Percentiles rank a stretch among this genome's conserved stretches.
These are phyloP conservation scores for Pimephales promelas DNA, from an alignment of 2,113 vertebrate species.

Conservation along the genomic window DNA sequence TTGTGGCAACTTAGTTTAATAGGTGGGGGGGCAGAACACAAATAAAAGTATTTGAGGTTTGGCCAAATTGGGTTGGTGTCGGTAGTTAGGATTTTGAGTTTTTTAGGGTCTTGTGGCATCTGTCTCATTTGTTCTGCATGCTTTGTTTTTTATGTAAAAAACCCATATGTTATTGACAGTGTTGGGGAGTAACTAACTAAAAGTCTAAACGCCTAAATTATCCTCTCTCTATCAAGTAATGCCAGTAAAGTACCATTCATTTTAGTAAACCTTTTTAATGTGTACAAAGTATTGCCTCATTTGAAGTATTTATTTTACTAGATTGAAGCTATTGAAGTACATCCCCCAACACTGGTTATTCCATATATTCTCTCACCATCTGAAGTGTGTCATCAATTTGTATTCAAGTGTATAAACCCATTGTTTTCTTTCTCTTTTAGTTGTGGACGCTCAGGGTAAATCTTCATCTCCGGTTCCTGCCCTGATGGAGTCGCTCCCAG, in stretches of 20 bases:
- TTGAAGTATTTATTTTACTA: too few species aligned
- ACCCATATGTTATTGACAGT: not conserved
- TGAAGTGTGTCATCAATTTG: not conserved
- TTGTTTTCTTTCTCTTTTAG: conserved; percentile 73
- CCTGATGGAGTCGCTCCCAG: conserved; percentile 57
- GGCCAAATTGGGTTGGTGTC: not conserved
- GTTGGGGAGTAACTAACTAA: not conserved
- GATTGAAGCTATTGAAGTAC: not conserved
- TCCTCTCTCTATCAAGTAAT: too few species aligned
- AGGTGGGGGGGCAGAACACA: not conserved
- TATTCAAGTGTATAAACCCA: not conserved
- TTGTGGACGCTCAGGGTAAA: conserved; percentile 73
- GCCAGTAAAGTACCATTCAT: too few species aligned
- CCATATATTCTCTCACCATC: not conserved
- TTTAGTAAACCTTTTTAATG: not conserved
- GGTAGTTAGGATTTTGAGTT: not conserved
- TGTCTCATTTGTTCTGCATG: not conserved
- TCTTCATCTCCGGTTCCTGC: conserved; percentile 64
- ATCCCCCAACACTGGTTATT: not conserved
- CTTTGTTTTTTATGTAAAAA: not conserved
- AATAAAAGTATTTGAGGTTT: not conserved
- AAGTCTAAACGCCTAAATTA: not conserved
- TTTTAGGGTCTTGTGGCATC: not conserved
- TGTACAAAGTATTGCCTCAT: not conserved
- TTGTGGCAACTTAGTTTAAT: not conserved